Conservation (phyloP, 2,888 invertebrate genomes). For the Pyrrhosoma nymphula region DNA sequence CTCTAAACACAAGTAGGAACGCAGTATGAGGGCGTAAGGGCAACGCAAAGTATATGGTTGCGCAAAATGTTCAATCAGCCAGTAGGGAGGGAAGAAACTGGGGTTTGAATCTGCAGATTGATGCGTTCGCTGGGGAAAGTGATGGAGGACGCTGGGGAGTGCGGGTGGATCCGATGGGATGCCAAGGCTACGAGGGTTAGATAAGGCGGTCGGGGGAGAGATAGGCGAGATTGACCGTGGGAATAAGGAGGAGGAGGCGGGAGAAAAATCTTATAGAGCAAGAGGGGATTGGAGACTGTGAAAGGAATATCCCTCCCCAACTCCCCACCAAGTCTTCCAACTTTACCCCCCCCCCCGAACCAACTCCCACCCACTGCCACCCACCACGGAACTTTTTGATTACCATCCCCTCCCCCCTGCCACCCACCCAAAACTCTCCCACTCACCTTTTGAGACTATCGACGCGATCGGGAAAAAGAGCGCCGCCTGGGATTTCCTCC, state of each 20-base stretch:
- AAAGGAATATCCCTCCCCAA: background rate
- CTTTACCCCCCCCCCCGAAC: background rate
- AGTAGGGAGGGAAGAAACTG: no score
- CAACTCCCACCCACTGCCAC: background rate
- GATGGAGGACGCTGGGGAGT: background rate
- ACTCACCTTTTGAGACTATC: background rate
- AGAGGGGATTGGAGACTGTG: constrained; percentile 23
- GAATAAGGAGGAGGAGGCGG: background rate
- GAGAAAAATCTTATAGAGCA: background rate
- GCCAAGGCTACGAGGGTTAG: background rate
- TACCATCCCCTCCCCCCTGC: background rate
- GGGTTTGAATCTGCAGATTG: background rate
- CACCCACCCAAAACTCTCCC: background rate
- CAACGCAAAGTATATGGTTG: no score
- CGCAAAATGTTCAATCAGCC: no score
- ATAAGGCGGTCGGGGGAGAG: background rate
- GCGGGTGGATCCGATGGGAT: background rate
- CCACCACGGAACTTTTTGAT: constrained; percentile 1
- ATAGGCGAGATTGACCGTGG: constrained; percentile 5
- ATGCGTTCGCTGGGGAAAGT: background rate
- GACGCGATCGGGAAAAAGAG: background rate
- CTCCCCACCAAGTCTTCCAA: background rate
- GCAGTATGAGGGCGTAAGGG: no score
- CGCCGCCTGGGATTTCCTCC: background rate
- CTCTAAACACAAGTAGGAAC: no score